phyloP scores from a whole-genome alignment of 2,888 invertebrate species.

The Allolobophora icterica region DNA sequence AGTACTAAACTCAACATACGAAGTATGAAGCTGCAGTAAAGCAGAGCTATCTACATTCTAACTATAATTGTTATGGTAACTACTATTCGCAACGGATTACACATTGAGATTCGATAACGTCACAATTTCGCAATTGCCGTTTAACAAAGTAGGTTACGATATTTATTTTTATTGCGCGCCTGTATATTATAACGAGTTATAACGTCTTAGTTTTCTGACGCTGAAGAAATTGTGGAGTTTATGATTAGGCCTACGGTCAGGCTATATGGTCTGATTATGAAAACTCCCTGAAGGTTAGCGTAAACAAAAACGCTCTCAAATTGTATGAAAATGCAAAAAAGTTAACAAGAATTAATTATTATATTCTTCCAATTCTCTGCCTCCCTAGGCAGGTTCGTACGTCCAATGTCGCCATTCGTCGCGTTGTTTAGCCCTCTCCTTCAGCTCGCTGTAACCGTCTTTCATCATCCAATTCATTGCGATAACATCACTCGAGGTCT shows the following conservation, averaged over 20 bases:
- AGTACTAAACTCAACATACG: background rate
- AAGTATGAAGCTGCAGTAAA: background rate
- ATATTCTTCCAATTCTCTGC: too few species aligned
- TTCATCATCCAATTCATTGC: too few species aligned
- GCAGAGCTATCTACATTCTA: background rate
- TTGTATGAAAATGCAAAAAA: too few species aligned
- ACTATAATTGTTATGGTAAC: background rate
- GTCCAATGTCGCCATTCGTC: too few species aligned
- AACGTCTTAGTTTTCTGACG: background rate
- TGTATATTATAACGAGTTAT: background rate
- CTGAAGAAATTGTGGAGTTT: background rate
- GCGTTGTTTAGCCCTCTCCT: too few species aligned
- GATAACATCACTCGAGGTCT: too few species aligned
- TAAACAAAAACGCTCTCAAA: too few species aligned
- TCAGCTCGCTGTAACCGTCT: too few species aligned
- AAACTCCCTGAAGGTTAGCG: too few species aligned
- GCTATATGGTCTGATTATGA: too few species aligned
- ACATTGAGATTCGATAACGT: background rate
- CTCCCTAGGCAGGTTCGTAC: too few species aligned
- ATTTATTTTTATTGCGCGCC: background rate
- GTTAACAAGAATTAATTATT: too few species aligned
- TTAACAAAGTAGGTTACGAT: conserved; percentile 2
- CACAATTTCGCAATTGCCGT: conserved; percentile 7
- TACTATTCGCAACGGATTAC: background rate
- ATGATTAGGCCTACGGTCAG: background rate